phyloP scores from a whole-genome alignment of 2,113 vertebrate species.

The Sitta europaea region DNA sequence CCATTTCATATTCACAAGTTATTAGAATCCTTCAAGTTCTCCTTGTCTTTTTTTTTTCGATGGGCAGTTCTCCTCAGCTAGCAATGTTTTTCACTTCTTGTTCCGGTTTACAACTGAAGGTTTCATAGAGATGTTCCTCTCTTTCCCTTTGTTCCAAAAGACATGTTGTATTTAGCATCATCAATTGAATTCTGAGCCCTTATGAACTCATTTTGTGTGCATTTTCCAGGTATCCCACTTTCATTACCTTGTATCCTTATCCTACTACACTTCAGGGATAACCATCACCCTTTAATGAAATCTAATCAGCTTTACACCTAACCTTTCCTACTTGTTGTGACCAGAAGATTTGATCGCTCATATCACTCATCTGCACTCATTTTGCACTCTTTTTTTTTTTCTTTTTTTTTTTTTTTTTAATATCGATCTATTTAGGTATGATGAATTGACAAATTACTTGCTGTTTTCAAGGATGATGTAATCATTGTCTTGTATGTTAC shows the following conservation, averaged over 20 bases:
- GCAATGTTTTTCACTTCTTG: not conserved
- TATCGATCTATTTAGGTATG: not conserved
- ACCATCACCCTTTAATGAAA: not conserved
- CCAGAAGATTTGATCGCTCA: not conserved
- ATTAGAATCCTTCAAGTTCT: not conserved
- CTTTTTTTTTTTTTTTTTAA: not conserved
- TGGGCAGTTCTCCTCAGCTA: not conserved
- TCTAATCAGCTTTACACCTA: not conserved
- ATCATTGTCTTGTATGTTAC: not conserved
- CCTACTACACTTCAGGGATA: not conserved
- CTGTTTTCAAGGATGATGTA: not conserved
- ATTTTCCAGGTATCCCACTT: not conserved
- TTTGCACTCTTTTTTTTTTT: not conserved
- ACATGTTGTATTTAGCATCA: not conserved
- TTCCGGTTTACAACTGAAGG: not conserved
- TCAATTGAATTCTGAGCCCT: not conserved
- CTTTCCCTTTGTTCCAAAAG: not conserved
- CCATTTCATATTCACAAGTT: not conserved
- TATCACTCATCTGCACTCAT: not conserved
- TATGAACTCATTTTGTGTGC: not conserved
- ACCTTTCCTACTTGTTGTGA: not conserved
- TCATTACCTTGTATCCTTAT: not conserved
- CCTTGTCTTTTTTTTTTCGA: not conserved
- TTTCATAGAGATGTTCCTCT: not conserved
- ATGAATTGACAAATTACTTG: not conserved